Evolutionary conservation across 2,113 vertebrate genomes (phyloP), one percentile per base, ranked within the genome.

Genomic region (Tachuris rubrigastra): DNA sequence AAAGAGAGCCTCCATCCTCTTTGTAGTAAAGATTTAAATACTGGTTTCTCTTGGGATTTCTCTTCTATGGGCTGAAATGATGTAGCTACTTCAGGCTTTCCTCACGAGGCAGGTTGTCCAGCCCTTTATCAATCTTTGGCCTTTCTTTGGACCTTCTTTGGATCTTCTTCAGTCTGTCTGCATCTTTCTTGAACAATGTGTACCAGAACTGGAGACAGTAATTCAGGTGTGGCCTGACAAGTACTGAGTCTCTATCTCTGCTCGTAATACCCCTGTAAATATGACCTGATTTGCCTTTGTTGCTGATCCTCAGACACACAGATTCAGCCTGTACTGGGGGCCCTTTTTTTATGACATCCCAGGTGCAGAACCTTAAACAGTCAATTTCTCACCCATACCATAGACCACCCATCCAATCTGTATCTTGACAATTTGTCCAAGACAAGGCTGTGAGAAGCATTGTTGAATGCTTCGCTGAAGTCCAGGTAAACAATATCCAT

Each of bases 161-260:
- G 22, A 66, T 12, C 14, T 22, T 35, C 21, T 56, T n/a, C 72
- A 50, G 6, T 21, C 27, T 80, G 8, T 35, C 25, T 49, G 14
- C 50, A 33, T 42, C 17, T 66, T 58, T 73, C 22, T 66, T 50
- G 25, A 37, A 20, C 0, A 28, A 8, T 2, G 14, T 20, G 3
- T 3, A 66, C 11, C 35, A 50, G 67, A 58, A 49, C 6, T 33
- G 35, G 42, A 73, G 14, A 33, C 21, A 50, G 6, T 14, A 33
- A 37, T 37, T 80, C 35, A 50, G 27, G 12, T 44, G 31, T 33
- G 33, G 6, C 27, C 8, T 50, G 59, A 33, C 12, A 58, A 50
- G 31, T 0, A 0, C 9, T 19, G 21, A n/a, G 4, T 44, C 17
- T n/a, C 15, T 65, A 1, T 19, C 28, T 62, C 37, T 31, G 6